These are phyloP conservation scores for Neogale vison DNA, from an alignment of 2,113 vertebrate genomes.

Conservation along the genomic window DNA sequence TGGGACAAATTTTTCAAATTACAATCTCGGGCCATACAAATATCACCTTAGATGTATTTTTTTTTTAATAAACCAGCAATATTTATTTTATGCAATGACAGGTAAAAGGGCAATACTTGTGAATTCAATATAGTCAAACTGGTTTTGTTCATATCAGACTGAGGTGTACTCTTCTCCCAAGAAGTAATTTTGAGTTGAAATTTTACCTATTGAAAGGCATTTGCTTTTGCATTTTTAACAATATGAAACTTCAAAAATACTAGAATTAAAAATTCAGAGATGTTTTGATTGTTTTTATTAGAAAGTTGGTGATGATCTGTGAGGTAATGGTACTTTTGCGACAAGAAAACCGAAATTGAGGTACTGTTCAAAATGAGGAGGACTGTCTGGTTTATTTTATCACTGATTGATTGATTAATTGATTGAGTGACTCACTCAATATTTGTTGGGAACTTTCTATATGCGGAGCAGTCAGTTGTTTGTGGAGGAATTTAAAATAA, in stretches of 20 bases:
- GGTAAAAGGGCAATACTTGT: not conserved
- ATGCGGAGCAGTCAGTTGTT: accelerated
- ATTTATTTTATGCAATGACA: not conserved
- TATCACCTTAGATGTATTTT: not conserved
- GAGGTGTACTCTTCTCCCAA: not conserved
- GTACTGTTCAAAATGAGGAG: not conserved
- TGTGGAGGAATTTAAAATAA: not conserved
- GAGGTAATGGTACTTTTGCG: not conserved
- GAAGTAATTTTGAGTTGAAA: not conserved
- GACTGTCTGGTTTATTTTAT: not conserved
- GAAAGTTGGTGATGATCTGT: not conserved
- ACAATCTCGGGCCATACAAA: not conserved
- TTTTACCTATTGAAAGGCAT: not conserved
- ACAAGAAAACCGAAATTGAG: not conserved
- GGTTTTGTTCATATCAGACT: not conserved
- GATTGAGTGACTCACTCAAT: not conserved
- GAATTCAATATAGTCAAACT: not conserved
- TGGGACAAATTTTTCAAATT: not conserved
- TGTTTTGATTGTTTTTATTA: not conserved
- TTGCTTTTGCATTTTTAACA: not conserved
- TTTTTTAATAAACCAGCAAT: not conserved
- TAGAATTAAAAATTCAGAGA: not conserved
- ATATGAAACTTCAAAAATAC: not conserved
- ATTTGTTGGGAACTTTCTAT: not conserved
- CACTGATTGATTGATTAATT: not conserved